Base-by-base conservation (phyloP, 2,113 vertebrate genomes). In the Nycticryphes semicollaris region DNA sequence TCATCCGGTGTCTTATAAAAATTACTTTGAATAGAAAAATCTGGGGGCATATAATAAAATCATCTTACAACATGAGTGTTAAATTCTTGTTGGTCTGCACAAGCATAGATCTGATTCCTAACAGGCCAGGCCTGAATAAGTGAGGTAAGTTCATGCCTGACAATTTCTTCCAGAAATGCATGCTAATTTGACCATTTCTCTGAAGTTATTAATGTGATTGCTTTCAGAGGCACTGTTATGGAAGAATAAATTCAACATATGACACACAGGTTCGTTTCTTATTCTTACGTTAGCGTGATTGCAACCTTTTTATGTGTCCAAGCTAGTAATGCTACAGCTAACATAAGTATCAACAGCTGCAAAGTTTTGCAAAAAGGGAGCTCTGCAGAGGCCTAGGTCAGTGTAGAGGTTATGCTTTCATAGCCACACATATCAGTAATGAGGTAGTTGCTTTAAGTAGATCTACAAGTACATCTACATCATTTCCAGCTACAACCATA, bases 181-280 rank as follows among this genome's bases (percentile, higher is more conserved):
- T 53, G 13, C 22, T 79, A 79, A 95, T 95, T 62, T 66, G 53
- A 79, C 53, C 45, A 24, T 82, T 89, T 86, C 59, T 64, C 57
- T 66, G 77, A 74, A 79, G 83, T 85, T n/a, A 94, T 62, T 54
- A 87, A 75, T 30, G 37, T 0, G 5, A 85, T 54, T 85, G 31
- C 72, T 83, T 76, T 73, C 54, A 79, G 63, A 90, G 20, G 87
- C 41, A 85, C n/a, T 25, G 48, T 83, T 94, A 82, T 63, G 91
- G 70, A 91, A 94, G 62, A 87, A 53, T 69, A 73, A 87, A 63
- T n/a, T 25, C 75, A 53, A 33, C 27, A 11, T 12, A 22, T 3
- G 81, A 84, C 87, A 82, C n/a, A n/a, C 27, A 45, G 45, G 66
- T 25, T 87, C 64, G 24, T 48, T 77, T 72, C 57, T 63, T 6